Percentiles rank a stretch among this genome's conserved stretches.
Conservation (phyloP, 2,113 vertebrate genomes). For the Irena cyanogastra region DNA sequence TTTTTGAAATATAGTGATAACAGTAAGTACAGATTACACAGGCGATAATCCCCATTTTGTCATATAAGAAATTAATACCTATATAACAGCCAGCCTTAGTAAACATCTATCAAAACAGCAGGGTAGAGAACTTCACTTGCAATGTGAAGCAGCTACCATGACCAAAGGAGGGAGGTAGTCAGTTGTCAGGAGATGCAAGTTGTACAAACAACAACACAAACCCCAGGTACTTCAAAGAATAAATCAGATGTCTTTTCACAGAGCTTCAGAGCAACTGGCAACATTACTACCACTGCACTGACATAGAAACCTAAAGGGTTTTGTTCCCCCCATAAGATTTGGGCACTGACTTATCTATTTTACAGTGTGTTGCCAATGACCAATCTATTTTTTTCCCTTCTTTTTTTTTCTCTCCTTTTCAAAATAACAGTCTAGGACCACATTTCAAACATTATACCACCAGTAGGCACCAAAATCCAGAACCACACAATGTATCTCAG, state of each 20-base stretch:
- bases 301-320: background rate
- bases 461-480: background rate
- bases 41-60: background rate
- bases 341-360: background rate
- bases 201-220: background rate
- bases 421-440: background rate
- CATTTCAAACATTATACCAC: background rate
- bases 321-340: background rate
- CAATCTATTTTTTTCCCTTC: background rate
- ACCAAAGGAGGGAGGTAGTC: background rate
- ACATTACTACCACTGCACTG: background rate
- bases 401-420: fast-evolving
- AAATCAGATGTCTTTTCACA: background rate
- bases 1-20: background rate
- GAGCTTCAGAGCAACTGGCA: background rate
- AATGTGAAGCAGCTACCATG: background rate
- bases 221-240: background rate
- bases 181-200: background rate
- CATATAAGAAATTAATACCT: background rate
- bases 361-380: background rate
- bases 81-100: background rate
- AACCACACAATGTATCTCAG: background rate
- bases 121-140: background rate
- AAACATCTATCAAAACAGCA: background rate
- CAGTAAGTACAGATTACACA: background rate